Conservation (phyloP, 2,113 vertebrate genomes). For the Pseudopipra pipra region DNA sequence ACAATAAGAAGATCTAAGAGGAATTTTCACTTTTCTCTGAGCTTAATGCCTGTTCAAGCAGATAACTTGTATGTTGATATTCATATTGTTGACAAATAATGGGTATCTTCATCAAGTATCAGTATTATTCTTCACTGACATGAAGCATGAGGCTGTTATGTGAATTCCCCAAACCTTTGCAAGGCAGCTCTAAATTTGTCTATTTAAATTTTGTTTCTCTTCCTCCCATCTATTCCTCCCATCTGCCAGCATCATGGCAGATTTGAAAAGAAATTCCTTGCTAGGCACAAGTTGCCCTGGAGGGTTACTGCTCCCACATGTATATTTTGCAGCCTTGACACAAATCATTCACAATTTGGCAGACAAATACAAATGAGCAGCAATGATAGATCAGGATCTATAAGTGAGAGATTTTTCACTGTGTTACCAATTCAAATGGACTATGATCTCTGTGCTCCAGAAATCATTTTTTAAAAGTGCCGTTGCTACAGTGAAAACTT, state of each 20-base stretch:
- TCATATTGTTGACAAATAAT: constrained; percentile 11
- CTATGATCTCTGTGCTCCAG: not conserved
- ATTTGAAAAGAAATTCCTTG: not conserved
- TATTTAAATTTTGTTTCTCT: not conserved
- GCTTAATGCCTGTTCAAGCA: not conserved
- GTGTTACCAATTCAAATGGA: not conserved
- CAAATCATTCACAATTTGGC: not conserved
- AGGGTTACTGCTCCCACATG: not conserved
- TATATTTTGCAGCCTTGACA: not conserved
- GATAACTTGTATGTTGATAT: not conserved
- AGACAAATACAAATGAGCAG: not conserved
- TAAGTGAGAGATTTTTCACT: not conserved
- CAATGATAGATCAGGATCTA: not conserved
- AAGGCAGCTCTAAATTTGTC: not conserved
- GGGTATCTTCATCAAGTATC: not conserved
- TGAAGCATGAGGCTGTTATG: not conserved
- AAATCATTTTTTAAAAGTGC: not conserved
- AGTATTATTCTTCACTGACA: not conserved
- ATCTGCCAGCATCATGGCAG: not conserved
- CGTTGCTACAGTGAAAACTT: not conserved
- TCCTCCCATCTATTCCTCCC: not conserved
- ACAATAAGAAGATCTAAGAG: constrained; percentile 12
- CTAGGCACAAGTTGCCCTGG: not conserved
- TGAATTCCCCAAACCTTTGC: not conserved
- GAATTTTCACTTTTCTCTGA: constrained; percentile 4